Evolutionary conservation across 37 sponge, comb jelly and placozoan species (phyloP), one percentile per base, ranked within the genome.

Genomic region (Aplysina aerophoba): DNA sequence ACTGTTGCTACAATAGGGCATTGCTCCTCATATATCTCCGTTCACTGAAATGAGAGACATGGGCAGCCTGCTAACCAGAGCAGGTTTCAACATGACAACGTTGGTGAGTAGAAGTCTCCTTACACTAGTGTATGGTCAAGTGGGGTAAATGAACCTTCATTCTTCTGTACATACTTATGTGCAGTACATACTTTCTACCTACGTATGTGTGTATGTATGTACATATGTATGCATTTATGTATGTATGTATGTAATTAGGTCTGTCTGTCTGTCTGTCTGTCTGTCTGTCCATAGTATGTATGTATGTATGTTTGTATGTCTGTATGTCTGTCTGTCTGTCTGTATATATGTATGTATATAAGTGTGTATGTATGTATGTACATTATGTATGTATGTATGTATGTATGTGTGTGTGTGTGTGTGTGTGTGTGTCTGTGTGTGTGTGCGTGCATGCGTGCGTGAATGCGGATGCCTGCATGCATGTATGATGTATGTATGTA

Each of bases 11-110:
- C n/a, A n/a, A 38, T 41, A 91, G 84, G 99, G 99, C 0, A 87
- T 98, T 53, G 62, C 95, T 61, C 91, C 96, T 0, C 96, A 91
- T 81, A 79, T 98, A 20, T 96, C 97, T 17, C 99, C 99, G 4
- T 98, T 98, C 56, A 85, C 82, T 21, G 64, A 85, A 55, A 19
- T 92, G 55, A 33, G 71, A 62, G 99, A 98, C 64, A 36, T 96
- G 60, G 99, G 95, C 59, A 63, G 81, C 19, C 80, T 98, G 14
- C 88, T 98, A 16, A 80, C 72, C 15, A 77, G 73, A 58, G 91
- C 91, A 71, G 97, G 95, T 12, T 98, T 86, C 81, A 78, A 63
- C 25, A 83, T 98, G 75, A 96, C 93, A 39, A 98, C 99, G 15
- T 65, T 97, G 34, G 98, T 96, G 54, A 84, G 91, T 86, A 81